Base-by-base conservation (phyloP, 2,888 invertebrate genomes). In the Dolichopus griseipennis region DNA sequence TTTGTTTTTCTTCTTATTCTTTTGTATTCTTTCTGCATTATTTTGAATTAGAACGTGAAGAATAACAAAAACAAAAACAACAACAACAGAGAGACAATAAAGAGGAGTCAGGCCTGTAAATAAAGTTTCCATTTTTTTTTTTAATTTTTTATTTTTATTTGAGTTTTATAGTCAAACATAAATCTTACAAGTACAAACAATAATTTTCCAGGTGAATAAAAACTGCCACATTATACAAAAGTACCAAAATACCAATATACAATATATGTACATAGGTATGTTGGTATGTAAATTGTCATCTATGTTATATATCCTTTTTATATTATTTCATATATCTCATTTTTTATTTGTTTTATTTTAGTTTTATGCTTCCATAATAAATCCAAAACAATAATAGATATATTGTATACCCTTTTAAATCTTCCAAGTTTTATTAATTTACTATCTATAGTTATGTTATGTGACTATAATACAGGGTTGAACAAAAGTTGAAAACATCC, bases 121-220 rank as follows among this genome's bases (percentile, higher is more conserved):
- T 74, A 74, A 73, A 73, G 73, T 72, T 74, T 71, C 52, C 70
- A 69, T 73, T 73, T 72, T n/a, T n/a, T n/a, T n/a, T n/a, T n/a
- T 74, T 71, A 72, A 74, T 74, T 74, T 74, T 73, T 74, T 74
- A 73, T 74, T 74, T 74, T 74, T 74, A 74, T 74, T 73, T 69
- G 73, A 72, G 72, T 74, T 74, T 74, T 74, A 74, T 74, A 73
- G 74, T 71, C 72, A 69, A 68, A 71, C 72, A 74, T 74, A 74
- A 74, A 73, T 74, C 74, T 73, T 73, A 70, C 71, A 71, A 72
- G 74, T 69, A 71, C 68, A 71, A 71, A 71, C 71, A 73, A 72
- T 73, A 74, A 74, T 73, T 70, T 70, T 71, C 71, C 71, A 72
- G 68, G 72, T 71, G 72, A 72, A 71, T 68, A 69, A 68, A 66